phyloP scores from a whole-genome alignment of 2,113 vertebrate genomes.

The Catharus fuscescens region DNA sequence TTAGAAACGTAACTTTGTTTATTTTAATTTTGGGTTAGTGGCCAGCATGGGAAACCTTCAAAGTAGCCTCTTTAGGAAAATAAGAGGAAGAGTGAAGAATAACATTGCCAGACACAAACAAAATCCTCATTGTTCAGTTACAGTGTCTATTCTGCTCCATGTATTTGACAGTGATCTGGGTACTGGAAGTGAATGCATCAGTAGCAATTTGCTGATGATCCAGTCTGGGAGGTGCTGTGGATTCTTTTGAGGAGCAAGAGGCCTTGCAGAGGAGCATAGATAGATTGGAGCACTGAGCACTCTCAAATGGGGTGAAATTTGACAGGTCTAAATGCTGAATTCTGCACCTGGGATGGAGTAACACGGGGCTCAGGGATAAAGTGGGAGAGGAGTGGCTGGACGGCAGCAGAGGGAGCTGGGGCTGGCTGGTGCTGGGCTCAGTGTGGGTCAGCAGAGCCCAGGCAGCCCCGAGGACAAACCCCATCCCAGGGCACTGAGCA shows the following conservation, averaged over 20 bases:
- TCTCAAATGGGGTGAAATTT: background rate
- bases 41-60: background rate
- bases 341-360: background rate
- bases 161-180: background rate
- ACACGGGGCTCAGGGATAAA: fast-evolving
- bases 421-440: background rate
- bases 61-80: background rate
- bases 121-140: background rate
- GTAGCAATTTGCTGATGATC: background rate
- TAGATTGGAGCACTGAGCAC: background rate
- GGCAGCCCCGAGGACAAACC: background rate
- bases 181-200: too few species aligned
- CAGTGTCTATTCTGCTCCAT: background rate
- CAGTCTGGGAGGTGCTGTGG: background rate
- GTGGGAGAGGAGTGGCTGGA: background rate
- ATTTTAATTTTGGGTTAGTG: background rate
- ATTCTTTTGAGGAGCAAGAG: background rate
- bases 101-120: background rate
- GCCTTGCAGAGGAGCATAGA: too few species aligned
- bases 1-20: background rate
- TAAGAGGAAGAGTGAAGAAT: background rate
- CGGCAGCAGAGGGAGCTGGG: too few species aligned
- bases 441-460: fast-evolving
- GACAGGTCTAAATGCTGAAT: background rate
- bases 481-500: background rate